Evolutionary conservation across 1,140 invertebrate species (phyloP), one percentile per base, ranked within the genome.

Genomic region (Solenopsis fugax): DNA sequence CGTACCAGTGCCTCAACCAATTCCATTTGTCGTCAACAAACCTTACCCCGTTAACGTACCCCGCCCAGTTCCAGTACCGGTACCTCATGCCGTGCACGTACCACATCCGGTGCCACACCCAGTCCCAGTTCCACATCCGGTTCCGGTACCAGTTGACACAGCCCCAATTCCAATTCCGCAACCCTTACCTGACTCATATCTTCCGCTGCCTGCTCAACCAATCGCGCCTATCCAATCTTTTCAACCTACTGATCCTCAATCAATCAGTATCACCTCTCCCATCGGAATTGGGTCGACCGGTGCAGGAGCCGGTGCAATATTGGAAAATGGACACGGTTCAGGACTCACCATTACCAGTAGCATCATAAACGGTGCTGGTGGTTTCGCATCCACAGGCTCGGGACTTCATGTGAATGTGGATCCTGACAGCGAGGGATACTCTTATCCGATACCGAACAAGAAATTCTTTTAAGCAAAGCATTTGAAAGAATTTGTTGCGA

Each of bases 21-120:
- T 71, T 5, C 85, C 85, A 9, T 12, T 62, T 9, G 6, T 64
- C 12, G 12, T 60, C 34, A 56, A 5, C 29, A 87, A 71, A 5
- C 18, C 76, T 4, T 62, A 69, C 9, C 64, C 62, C 21, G 52
- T 89, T 10, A 56, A 12, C 4, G 73, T 86, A 9, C 62, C 87
- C n/a, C 62, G 73, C 12, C 75, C 85, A 5, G 84, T 81, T 24
- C 60, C 77, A 10, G 65, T 89, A 0, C 67, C 69, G 2, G 41
- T 65, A 24, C 90, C 41, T 6, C 64, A 82, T 1, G 29, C 91
- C 24, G 92, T 93, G 9, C 90, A 92, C 10, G 93, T 94, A 52
- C 93, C 93, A 4, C 92, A 93, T 6, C 93, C 92, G 92, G 65
- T 94, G 0, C 91, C 93, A 50, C 60, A 65, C 0, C 72, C 72